Evolutionary conservation across 1,140 invertebrate genomes (phyloP).

Genomic region (Pseudomyrmex gracilis): DNA sequence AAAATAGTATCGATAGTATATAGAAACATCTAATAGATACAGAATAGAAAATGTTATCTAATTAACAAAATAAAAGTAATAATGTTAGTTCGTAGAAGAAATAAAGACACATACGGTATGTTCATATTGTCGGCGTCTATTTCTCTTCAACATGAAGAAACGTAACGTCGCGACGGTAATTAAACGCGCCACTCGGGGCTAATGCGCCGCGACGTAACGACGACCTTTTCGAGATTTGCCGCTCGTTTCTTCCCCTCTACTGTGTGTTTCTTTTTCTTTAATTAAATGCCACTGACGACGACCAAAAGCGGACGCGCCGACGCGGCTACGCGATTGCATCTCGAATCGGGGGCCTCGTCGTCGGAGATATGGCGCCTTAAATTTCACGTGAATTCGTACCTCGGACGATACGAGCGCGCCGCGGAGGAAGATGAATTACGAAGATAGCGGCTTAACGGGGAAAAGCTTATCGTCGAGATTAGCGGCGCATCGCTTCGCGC

Average conservation of each 20-base stretch:
- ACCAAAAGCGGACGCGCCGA: conserved; percentile 40
- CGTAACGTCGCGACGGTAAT: conserved; percentile 64
- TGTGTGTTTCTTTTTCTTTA: conserved; percentile 48
- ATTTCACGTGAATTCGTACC: conserved; percentile 55
- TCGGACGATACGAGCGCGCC: conserved; percentile 17
- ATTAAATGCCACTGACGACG: conserved; percentile 59
- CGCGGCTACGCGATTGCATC: conserved; percentile 52
- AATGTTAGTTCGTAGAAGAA: background rate
- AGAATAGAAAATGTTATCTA: background rate
- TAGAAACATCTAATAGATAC: too few relatives aligned
- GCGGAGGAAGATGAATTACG: conserved; percentile 44
- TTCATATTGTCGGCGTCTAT: background rate
- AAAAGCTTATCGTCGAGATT: conserved; percentile 44
- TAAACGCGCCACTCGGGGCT: conserved; percentile 66
- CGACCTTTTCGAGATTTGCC: conserved; percentile 56
- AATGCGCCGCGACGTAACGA: conserved; percentile 59
- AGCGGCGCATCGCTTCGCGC: conserved; percentile 22
- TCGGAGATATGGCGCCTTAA: conserved; percentile 58
- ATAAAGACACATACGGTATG: background rate
- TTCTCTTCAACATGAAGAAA: conserved; percentile 24
- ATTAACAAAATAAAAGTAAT: background rate
- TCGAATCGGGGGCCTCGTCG: conserved; percentile 26
- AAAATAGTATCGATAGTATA: background rate
- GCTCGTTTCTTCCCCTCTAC: conserved; percentile 21
- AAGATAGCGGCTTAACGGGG: conserved; percentile 30